Base-by-base conservation (phyloP, 2,113 vertebrate species). In the Hydrolagus affinis region DNA sequence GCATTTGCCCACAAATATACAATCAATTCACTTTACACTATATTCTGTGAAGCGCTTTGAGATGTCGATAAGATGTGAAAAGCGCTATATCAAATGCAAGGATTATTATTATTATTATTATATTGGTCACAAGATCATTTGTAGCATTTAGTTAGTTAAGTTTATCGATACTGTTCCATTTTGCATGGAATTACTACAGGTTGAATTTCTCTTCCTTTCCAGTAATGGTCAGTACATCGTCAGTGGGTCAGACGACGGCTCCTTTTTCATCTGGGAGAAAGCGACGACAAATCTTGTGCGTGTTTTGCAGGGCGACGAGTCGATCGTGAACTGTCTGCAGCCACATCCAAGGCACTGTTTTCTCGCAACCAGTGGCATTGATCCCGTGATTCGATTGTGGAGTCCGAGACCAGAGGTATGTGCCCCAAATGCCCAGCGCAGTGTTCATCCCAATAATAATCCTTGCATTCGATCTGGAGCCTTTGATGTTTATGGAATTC, bases 191-290 rank as follows among this genome's bases (percentile, higher is more conserved):
- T 57, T 4, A 11, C 57, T 32, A 23, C 44, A 62, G 15, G 12
- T 60, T 62, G 62, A 32, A 44, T 64, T 4, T 8, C 60, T 86
- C 60, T 74, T 76, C 28, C 71, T 85, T 57, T 71, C 77, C 90
- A 99, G 98, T 93, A 98, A 99, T 85, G 97, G 96, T 11, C 97
- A 99, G 88, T 99, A 98, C 89, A 97, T 99, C 0, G 93, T 99
- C 89, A 99, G 97, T 0, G 98, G 98, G 86, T 99, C 98, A 0
- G 98, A 99, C 0, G 98, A 99, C 0, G 98, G 98, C 89, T 99
- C 98, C 57, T 98, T 99, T 93, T 99, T 99, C 91, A 97, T 99
- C 92, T 99, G 97, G 97, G 97, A 99, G 91, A 99, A 99, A 90
- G 97, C 98, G 89, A 99, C 98, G 2, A 96, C 96, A 86, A 99